Conservation (phyloP, 2,888 invertebrate genomes). For the Epinotia demarniana region DNA sequence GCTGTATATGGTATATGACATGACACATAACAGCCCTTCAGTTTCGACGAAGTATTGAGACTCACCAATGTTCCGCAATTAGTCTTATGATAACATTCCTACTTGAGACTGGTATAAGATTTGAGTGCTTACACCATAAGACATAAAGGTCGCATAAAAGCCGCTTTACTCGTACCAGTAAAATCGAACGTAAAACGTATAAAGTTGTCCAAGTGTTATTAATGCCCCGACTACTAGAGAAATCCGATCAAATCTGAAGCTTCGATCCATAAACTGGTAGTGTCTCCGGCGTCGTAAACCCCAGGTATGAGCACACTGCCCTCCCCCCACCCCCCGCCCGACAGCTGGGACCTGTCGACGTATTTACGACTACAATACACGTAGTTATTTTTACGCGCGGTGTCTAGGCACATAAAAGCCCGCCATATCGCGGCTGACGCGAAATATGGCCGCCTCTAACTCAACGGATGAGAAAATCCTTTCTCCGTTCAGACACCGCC, state of each 20-base stretch:
- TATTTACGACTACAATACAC: constrained; percentile 38
- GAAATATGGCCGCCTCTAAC: constrained; percentile 20
- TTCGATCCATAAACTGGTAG: constrained; percentile 19
- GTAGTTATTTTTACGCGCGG: constrained; percentile 32
- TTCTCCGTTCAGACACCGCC: constrained; percentile 10
- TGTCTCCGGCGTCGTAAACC: constrained; percentile 19
- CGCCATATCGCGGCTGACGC: constrained; percentile 18
- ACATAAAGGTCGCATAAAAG: constrained; percentile 1
- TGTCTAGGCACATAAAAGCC: constrained; percentile 17
- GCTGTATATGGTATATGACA: too few relatives aligned
- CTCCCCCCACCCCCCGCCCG: neutral
- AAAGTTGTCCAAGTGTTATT: constrained; percentile 21
- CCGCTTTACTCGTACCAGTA: neutral
- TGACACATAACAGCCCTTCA: neutral
- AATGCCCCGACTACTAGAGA: neutral
- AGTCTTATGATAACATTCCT: neutral
- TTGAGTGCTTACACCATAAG: neutral
- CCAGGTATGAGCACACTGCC: neutral
- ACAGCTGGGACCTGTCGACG: constrained; percentile 10
- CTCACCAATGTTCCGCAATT: neutral
- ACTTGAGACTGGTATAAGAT: neutral
- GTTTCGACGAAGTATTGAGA: neutral
- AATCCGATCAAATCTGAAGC: constrained; percentile 29
- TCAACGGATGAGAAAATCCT: constrained; percentile 24
- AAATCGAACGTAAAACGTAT: constrained; percentile 10